Percentiles rank a stretch among this genome's conserved stretches.
phyloP scores from a whole-genome alignment of 2,888 invertebrate genomes.

The Margaritifera margaritifera region DNA sequence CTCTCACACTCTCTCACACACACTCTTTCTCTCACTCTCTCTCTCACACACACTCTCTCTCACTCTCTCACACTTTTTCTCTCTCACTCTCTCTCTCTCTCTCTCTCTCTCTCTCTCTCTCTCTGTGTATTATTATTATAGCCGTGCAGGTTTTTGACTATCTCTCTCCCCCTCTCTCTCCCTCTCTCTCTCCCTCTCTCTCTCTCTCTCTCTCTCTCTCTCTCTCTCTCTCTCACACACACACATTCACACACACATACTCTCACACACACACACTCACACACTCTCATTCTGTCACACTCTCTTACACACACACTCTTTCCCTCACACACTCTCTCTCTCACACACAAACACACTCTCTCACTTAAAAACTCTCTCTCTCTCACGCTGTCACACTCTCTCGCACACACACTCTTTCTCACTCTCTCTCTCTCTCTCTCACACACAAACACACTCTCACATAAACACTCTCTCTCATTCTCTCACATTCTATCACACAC shows the following conservation, averaged over 20 bases:
- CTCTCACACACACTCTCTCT: too few relatives aligned
- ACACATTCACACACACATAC: background rate
- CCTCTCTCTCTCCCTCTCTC: too few relatives aligned
- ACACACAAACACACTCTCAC: background rate
- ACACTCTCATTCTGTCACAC: background rate
- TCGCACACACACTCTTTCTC: slow-evolving; percentile 11
- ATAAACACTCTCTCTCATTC: slow-evolving; percentile 8
- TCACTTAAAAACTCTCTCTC: background rate
- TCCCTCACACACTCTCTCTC: background rate
- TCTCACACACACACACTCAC: background rate
- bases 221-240: slow-evolving; percentile 1
- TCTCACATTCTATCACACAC: slow-evolving; percentile 13
- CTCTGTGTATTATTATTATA: too few relatives aligned
- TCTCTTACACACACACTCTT: background rate
- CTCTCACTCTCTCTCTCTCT: too few relatives aligned
- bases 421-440: slow-evolving; percentile 14
- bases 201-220: slow-evolving; percentile 14
- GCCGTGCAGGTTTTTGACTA: too few relatives aligned
- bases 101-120: too few relatives aligned
- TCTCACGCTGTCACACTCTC: slow-evolving; percentile 2
- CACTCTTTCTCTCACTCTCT: too few relatives aligned
- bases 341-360: background rate
- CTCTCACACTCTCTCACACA: slow-evolving; percentile 6
- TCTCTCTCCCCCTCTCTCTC: slow-evolving; percentile 13
- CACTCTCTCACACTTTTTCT: too few relatives aligned